These are phyloP conservation scores for Caradrina clavipalpis DNA, from an alignment of 2,888 invertebrate genomes.

Conservation along the genomic window DNA sequence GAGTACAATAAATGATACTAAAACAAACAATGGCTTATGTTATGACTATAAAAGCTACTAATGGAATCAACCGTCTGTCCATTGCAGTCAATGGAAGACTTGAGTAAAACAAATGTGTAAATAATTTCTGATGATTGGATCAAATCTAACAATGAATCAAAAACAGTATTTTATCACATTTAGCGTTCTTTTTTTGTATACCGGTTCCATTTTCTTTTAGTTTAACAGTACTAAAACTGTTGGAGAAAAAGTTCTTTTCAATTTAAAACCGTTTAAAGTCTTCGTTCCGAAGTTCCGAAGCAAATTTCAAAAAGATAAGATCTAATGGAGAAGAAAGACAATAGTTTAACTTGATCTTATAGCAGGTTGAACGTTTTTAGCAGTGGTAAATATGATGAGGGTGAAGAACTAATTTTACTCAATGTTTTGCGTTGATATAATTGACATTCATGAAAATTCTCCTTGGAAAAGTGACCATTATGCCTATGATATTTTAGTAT, in stretches of 20 bases:
- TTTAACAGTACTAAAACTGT: too few relatives aligned
- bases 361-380: not conserved
- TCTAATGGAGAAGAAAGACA: not conserved
- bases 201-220: too few relatives aligned
- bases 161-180: too few relatives aligned
- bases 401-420: not conserved
- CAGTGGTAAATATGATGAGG: not conserved
- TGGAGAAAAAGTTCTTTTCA: too few relatives aligned
- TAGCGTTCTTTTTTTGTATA: too few relatives aligned
- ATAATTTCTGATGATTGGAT: not conserved
- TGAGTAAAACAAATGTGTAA: not conserved
- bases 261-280: too few relatives aligned
- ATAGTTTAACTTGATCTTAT: not conserved
- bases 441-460: too few relatives aligned
- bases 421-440: too few relatives aligned
- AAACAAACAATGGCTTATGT: too few relatives aligned
- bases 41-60: too few relatives aligned
- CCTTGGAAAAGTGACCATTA: conserved; percentile 18
- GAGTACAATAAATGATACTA: too few relatives aligned
- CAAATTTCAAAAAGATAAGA: not conserved
- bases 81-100: not conserved
- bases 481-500: conserved; percentile 19
- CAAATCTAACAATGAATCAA: not conserved
- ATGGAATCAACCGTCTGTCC: not conserved
- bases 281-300: too few relatives aligned